Evolutionary conservation across 2,888 invertebrate genomes (phyloP).

Genomic region (Epirrhoe alternata): DNA sequence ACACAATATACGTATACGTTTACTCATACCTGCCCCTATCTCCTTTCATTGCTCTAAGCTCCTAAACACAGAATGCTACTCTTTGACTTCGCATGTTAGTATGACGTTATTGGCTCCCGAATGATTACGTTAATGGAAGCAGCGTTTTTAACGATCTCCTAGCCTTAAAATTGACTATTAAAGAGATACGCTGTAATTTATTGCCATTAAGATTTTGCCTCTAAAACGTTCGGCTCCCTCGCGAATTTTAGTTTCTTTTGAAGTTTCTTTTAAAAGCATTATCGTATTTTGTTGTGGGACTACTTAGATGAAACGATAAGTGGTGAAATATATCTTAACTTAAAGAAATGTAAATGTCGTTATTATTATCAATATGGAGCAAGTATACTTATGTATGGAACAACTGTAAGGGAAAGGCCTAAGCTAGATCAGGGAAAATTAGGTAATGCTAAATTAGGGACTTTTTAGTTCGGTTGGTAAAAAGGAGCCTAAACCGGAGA

Average conservation of each 20-base stretch:
- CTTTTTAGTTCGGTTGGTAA: no score
- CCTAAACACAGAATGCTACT: conserved; percentile 45
- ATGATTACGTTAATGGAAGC: conserved; percentile 79
- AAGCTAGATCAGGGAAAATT: no score
- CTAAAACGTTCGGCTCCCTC: conserved; percentile 52
- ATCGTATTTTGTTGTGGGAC: conserved; percentile 8
- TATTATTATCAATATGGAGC: neutral
- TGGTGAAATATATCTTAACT: conserved; percentile 1
- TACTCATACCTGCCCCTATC: conserved; percentile 1
- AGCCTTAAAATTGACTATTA: conserved; percentile 77
- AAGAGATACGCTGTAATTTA: conserved; percentile 78
- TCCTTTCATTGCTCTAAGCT: conserved; percentile 23
- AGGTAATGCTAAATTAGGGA: no score
- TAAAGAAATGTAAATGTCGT: neutral
- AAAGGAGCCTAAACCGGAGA: no score
- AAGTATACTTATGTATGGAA: neutral
- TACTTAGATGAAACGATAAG: conserved; percentile 30
- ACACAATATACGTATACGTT: no score
- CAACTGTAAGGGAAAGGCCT: no score
- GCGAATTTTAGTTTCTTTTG: conserved; percentile 53
- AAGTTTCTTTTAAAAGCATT: conserved; percentile 26
- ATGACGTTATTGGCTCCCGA: conserved; percentile 76
- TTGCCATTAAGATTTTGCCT: conserved; percentile 64
- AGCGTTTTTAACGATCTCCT: conserved; percentile 74
- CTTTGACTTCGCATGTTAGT: conserved; percentile 68